Evolutionary conservation across 1,140 invertebrate species (phyloP).

Genomic region (Diuraphis noxia): DNA sequence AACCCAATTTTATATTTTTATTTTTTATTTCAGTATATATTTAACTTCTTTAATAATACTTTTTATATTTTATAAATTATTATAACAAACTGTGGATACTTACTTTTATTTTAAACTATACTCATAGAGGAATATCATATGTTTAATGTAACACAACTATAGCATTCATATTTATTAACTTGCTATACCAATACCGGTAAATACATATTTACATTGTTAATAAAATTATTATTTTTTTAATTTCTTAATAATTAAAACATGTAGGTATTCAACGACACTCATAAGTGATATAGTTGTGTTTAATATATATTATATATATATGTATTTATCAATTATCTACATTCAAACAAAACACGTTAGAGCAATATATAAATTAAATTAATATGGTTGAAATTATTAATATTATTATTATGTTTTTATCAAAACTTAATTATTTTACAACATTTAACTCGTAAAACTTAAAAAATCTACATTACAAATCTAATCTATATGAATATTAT

Average conservation of each 20-base stretch:
- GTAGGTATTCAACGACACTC: neutral
- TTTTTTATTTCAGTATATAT: neutral
- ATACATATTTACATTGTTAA: neutral
- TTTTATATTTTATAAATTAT: neutral
- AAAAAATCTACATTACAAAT: neutral
- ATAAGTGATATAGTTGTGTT: neutral
- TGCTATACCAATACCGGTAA: neutral
- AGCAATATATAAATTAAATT: neutral
- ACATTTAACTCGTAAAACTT: neutral
- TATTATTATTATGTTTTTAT: neutral
- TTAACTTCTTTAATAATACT: neutral
- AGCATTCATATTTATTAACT: neutral
- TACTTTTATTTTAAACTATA: neutral
- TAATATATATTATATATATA: neutral
- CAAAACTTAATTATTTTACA: neutral
- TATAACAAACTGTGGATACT: neutral
- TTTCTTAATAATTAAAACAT: neutral
- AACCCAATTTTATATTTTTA: neutral
- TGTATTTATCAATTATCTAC: no score
- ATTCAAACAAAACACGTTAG: neutral
- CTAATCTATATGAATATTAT: neutral
- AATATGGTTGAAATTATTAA: neutral
- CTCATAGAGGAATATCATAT: neutral
- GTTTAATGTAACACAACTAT: neutral
- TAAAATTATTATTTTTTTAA: neutral